Percentiles rank a stretch among this genome's conserved stretches.
phyloP scores from a whole-genome alignment of 1,140 invertebrate species.

The Cheumatopsyche charites region DNA sequence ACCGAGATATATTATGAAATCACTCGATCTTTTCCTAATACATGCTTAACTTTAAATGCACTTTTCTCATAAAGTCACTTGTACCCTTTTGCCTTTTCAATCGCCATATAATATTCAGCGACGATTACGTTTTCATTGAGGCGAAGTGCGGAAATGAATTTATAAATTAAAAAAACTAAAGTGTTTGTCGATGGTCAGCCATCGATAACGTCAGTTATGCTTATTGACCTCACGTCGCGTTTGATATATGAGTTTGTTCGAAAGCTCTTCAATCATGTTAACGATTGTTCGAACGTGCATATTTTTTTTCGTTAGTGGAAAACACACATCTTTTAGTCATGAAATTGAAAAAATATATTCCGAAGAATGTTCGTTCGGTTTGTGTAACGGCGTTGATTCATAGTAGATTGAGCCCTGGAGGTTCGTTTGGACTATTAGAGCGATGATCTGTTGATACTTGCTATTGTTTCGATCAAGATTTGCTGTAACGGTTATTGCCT shows the following conservation, averaged over 20 bases:
- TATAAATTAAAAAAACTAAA: background rate
- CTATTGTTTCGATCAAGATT: background rate
- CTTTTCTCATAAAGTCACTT: too few species aligned
- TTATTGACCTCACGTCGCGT: background rate
- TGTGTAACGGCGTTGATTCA: background rate
- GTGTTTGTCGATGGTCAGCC: background rate
- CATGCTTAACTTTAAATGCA: too few species aligned
- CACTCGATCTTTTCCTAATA: too few species aligned
- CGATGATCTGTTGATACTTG: slow-evolving; percentile 11
- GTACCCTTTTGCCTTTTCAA: too few species aligned
- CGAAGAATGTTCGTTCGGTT: background rate
- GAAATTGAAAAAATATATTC: background rate
- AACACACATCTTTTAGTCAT: background rate
- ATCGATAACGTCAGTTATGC: slow-evolving; percentile 1
- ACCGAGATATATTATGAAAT: too few species aligned
- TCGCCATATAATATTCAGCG: too few species aligned
- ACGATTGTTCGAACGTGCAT: background rate
- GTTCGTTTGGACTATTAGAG: background rate
- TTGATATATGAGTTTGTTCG: slow-evolving; percentile 12
- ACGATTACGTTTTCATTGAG: too few species aligned
- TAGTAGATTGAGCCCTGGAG: slow-evolving; percentile 3
- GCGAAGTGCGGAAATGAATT: background rate
- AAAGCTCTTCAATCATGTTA: slow-evolving; percentile 14
- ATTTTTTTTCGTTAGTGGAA: background rate
- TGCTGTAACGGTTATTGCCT: slow-evolving; percentile 4